phyloP scores from a whole-genome alignment of 64 coral and sea anemone genomes.

The Acropora tenuis region DNA sequence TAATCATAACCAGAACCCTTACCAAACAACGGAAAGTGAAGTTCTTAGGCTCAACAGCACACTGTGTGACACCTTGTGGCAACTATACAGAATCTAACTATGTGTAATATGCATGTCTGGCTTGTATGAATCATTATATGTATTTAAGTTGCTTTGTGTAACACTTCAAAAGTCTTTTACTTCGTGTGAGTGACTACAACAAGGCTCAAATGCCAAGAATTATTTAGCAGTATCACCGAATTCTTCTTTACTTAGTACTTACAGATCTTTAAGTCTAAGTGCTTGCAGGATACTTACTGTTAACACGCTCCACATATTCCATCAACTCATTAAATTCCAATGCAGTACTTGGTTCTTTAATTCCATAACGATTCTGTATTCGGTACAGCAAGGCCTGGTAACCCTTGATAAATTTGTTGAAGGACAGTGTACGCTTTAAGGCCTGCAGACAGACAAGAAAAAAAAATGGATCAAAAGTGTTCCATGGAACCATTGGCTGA shows the following conservation, averaged over 20 bases:
- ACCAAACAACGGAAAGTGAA: too few species aligned
- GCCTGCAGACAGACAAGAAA: constrained; percentile 58
- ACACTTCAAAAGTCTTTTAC: too few species aligned
- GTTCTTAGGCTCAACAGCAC: not conserved
- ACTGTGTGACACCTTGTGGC: too few species aligned
- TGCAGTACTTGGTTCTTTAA: constrained; percentile 76
- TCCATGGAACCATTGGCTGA: not conserved
- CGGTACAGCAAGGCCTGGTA: constrained; percentile 91
- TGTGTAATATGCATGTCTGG: too few species aligned
- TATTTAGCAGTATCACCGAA: too few species aligned
- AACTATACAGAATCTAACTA: too few species aligned
- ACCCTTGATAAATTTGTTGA: constrained; percentile 91
- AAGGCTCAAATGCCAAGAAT: too few species aligned
- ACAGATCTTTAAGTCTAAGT: not conserved
- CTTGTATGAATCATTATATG: too few species aligned
- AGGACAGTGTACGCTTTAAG: constrained; percentile 91
- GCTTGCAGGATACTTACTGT: constrained; percentile 72
- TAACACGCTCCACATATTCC: constrained; percentile 92
- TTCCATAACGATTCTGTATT: constrained; percentile 91
- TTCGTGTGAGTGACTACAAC: too few species aligned
- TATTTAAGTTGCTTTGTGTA: too few species aligned
- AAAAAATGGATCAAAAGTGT: not conserved
- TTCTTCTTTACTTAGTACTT: not conserved
- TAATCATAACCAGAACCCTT: too few species aligned
- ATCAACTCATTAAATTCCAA: constrained; percentile 94